These are phyloP conservation scores for Oceanites oceanicus DNA, from an alignment of 2,113 vertebrate genomes.

Conservation along the genomic window DNA sequence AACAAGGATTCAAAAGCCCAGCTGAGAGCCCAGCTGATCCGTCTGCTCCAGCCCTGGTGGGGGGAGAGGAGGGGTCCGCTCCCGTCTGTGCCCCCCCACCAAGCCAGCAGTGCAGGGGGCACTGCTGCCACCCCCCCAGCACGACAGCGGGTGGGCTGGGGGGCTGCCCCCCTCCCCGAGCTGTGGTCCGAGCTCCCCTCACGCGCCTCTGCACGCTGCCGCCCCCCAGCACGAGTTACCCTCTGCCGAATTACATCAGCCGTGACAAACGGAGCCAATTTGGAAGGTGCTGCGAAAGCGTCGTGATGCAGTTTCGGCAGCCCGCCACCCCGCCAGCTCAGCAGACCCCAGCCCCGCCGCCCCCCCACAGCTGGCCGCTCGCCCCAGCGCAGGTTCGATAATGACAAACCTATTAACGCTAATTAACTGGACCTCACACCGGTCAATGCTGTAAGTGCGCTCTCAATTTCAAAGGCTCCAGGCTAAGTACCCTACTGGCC, in stretches of 20 bases:
- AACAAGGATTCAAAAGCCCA: slow-evolving; percentile 55
- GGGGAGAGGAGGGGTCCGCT: not conserved
- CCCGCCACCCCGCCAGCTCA: not conserved
- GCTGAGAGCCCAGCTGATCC: slow-evolving; percentile 33
- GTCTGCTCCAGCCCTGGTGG: not conserved
- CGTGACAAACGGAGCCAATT: slow-evolving; percentile 20
- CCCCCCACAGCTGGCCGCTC: not conserved
- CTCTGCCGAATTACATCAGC: slow-evolving; percentile 32
- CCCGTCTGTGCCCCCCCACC: not conserved
- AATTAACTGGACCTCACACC: slow-evolving; percentile 34
- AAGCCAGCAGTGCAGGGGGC: not conserved
- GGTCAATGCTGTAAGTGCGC: not conserved
- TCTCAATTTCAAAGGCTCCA: not conserved
- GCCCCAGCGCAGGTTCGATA: not conserved
- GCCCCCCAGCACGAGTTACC: slow-evolving; percentile 45
- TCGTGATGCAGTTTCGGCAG: not conserved
- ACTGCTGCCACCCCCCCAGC: not conserved
- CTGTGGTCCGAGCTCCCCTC: not conserved
- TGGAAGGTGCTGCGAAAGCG: slow-evolving; percentile 13
- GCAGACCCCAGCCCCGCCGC: not conserved
- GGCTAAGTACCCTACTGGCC: not conserved
- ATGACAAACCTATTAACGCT: slow-evolving; percentile 52
- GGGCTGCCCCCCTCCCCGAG: not conserved
- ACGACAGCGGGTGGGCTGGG: not conserved
- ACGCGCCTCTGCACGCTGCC: not conserved